Conservation (phyloP, 2,888 invertebrate genomes). For the Plebejus anna region DNA sequence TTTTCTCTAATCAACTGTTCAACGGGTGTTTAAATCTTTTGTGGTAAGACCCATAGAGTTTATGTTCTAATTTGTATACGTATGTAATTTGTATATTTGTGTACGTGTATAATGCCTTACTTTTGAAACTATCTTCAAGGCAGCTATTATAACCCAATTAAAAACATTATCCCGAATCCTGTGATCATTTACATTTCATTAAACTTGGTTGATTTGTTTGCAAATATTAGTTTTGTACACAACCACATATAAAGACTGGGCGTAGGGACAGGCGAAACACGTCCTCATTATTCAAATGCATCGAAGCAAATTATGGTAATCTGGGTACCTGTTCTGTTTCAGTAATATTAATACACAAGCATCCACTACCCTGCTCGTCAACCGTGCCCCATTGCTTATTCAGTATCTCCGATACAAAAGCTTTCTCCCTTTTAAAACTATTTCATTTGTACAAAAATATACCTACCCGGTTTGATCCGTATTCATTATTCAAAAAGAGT, state of each 20-base stretch:
- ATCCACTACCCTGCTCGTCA: slow-evolving; percentile 48
- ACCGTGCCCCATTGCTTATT: slow-evolving; percentile 31
- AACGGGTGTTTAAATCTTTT: too few species aligned
- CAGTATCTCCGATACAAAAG: slow-evolving; percentile 31
- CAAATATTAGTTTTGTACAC: slow-evolving; percentile 36
- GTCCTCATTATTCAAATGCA: slow-evolving; percentile 79
- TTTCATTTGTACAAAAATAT: slow-evolving; percentile 28
- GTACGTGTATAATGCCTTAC: background rate
- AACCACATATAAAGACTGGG: slow-evolving; percentile 30
- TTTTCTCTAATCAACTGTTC: too few species aligned
- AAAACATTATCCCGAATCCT: background rate
- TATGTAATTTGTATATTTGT: too few species aligned
- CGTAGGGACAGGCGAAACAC: slow-evolving; percentile 59
- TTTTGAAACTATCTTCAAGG: background rate
- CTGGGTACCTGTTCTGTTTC: slow-evolving; percentile 77
- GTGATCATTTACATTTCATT: slow-evolving; percentile 35
- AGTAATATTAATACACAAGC: slow-evolving; percentile 76
- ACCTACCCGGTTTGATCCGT: slow-evolving; percentile 24
- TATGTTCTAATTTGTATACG: too few species aligned
- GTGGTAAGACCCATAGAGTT: too few species aligned
- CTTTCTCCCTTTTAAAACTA: slow-evolving; percentile 28
- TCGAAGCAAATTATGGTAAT: slow-evolving; percentile 79
- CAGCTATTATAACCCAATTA: background rate
- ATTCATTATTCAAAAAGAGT: slow-evolving; percentile 29
- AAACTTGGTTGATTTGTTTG: slow-evolving; percentile 36